Base-by-base conservation (phyloP, 2,888 invertebrate species). In the Lithophane socia region DNA sequence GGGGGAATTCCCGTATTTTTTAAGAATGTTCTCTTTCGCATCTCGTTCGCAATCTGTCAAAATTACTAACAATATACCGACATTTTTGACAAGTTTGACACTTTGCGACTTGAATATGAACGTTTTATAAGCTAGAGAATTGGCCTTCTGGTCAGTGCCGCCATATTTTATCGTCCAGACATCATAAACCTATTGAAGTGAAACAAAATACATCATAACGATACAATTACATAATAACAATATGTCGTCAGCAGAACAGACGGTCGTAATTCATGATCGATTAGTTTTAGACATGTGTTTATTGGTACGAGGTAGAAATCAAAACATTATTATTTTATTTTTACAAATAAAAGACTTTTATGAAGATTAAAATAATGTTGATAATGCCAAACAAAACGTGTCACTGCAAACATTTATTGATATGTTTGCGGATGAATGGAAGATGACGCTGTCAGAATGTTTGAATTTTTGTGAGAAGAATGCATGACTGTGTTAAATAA, bases 241-340 rank as follows among this genome's bases (percentile, higher is more conserved):
- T 63, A 72, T 74, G 69, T 79, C 63, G 86, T 87, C 87, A 87
- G 86, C 79, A 82, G 44, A 77, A 75, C n/a, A 61, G 18, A 42
- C 42, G 5, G 54, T 64, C 74, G 75, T 87, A 56, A 85, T 52
- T 72, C 29, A 69, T 58, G 65, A 47, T 24, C 47, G 66, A 66
- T 81, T 81, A 37, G 37, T 9, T 80, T 73, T 18, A 69, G 72
- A 37, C 54, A 18, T 54, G 18, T 60, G 70, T 63, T 63, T 70
- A 49, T 56, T 12, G 56, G 42, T 5, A 8, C 10, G 5, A 54
- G 21, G 42, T 63, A 1, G 13, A 49, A 65, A 42, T 77, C 0
- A n/a, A 24, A 58, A 56, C 56, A n/a, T n/a, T 12, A 10, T 21
- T 44, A 10, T 44, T 44, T 54, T 54, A 54, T 54, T 56, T 56